Evolutionary conservation across 1,140 invertebrate genomes (phyloP), one percentile per base, ranked within the genome.

Genomic region (Bombus haemorrhoidalis): DNA sequence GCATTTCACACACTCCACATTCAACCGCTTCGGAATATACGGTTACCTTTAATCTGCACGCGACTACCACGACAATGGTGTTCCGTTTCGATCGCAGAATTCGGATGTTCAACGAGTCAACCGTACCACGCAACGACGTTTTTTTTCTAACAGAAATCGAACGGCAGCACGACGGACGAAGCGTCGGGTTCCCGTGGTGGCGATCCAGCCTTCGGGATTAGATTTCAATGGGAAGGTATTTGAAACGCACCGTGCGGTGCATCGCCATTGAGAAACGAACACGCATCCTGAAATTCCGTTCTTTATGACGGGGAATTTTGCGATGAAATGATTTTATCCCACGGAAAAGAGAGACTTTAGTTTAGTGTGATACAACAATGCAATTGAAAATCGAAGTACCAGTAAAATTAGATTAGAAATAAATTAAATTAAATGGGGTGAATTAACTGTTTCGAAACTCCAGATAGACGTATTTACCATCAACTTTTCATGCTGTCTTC

Each of bases 41-140:
- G 74, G 64, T 75, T 75, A 66, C 34, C 81, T 66, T 66, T 75
- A 82, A 83, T 83, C 72, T 34, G 34, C 47, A 34, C 25, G 64
- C 62, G 34, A 15, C 64, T 28, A 73, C 39, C 69, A 22, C 39
- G n/a, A 18, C 57, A 28, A 73, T 22, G 37, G 39, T 68, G 64
- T 62, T 13, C 62, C 28, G 3, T 83, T 88, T 76, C 62, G 15
- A 64, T 47, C 66, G 37, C 4, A 41, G 39, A 74, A 37, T 73
- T 59, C 43, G 39, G 34, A 32, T 73, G 39, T 34, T 41, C 53
- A 2, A 43, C 53, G 37, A 25, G 18, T 5, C 41, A 8, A n/a
- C 62, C 9, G 5, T 28, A 4, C 13, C 3, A 43, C 13, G 25
- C 15, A 3, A 15, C 34, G 43, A 39, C 68, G 13, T n/a, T 41